Percentiles rank a stretch among this genome's conserved stretches.
Evolutionary conservation across 2,113 vertebrate species (phyloP).

Genomic region (Cyphomyrus discorhynchus): DNA sequence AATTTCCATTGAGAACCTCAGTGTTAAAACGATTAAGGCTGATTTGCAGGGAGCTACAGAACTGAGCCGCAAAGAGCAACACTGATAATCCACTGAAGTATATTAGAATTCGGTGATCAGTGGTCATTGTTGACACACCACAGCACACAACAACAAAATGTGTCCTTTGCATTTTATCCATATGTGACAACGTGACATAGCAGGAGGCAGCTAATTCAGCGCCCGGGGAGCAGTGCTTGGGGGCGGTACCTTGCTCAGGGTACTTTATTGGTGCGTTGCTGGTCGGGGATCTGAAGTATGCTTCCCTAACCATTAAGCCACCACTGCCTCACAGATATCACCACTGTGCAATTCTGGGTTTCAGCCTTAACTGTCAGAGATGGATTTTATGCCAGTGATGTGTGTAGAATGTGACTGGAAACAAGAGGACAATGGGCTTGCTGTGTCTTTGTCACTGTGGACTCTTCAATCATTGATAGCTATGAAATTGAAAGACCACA

Average conservation of each 20-base stretch:
- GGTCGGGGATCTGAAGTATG: no score
- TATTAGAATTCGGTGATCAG: no score
- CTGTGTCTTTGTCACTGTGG: not conserved
- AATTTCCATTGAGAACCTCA: not conserved
- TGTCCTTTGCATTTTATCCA: no score
- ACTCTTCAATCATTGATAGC: not conserved
- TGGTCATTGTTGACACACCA: no score
- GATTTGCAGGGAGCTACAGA: not conserved
- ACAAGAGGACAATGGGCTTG: not conserved
- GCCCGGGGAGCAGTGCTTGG: no score
- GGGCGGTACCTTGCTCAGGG: no score
- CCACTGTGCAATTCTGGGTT: not conserved
- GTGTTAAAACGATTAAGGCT: not conserved
- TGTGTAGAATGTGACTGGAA: not conserved
- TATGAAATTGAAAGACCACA: not conserved
- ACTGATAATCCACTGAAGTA: not conserved
- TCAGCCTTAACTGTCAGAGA: not conserved
- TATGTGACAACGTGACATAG: no score
- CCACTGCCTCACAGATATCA: no score
- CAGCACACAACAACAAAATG: no score
- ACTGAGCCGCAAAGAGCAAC: not conserved
- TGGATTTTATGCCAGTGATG: not conserved
- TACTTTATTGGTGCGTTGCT: no score
- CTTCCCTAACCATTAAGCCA: no score
- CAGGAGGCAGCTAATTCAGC: no score